Percentiles rank a stretch among this genome's conserved stretches.
Conservation (phyloP, 1,140 invertebrate genomes). For the Eriosoma lanigerum region DNA sequence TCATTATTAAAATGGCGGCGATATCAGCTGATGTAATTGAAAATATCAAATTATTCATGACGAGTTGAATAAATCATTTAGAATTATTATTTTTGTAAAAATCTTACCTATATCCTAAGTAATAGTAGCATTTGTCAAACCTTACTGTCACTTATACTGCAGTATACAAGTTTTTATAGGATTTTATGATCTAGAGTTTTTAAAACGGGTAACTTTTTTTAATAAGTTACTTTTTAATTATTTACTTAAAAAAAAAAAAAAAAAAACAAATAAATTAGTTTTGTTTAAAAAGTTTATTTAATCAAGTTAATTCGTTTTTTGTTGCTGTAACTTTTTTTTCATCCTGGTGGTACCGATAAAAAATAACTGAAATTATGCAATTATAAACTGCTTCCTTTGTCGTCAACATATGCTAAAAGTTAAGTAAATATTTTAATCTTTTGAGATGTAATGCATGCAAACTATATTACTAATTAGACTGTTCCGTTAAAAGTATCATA, state of each 20-base stretch:
- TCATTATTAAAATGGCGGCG: too few species aligned
- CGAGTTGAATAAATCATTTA: too few species aligned
- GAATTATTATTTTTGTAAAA: too few species aligned
- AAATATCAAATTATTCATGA: too few species aligned
- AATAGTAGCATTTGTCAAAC: too few species aligned
- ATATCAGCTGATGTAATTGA: too few species aligned
- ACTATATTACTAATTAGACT: too few species aligned
- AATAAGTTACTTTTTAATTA: constrained; percentile 32
- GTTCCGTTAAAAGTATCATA: too few species aligned
- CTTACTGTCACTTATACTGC: too few species aligned
- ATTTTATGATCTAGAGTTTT: constrained; percentile 1
- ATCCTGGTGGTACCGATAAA: background rate
- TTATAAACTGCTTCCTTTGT: background rate
- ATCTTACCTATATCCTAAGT: too few species aligned
- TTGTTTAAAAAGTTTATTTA: constrained; percentile 31
- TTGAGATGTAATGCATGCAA: background rate
- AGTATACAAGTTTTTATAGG: too few species aligned
- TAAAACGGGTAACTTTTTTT: constrained; percentile 28
- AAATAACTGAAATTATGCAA: constrained; percentile 1
- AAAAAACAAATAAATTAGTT: constrained; percentile 10
- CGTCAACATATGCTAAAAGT: background rate
- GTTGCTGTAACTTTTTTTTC: background rate
- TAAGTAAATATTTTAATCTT: background rate
- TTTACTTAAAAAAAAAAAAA: constrained; percentile 1
- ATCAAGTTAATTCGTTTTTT: constrained; percentile 34